These are phyloP conservation scores for Athalia rosae DNA, from an alignment of 2,888 invertebrate genomes.

Conservation along the genomic window DNA sequence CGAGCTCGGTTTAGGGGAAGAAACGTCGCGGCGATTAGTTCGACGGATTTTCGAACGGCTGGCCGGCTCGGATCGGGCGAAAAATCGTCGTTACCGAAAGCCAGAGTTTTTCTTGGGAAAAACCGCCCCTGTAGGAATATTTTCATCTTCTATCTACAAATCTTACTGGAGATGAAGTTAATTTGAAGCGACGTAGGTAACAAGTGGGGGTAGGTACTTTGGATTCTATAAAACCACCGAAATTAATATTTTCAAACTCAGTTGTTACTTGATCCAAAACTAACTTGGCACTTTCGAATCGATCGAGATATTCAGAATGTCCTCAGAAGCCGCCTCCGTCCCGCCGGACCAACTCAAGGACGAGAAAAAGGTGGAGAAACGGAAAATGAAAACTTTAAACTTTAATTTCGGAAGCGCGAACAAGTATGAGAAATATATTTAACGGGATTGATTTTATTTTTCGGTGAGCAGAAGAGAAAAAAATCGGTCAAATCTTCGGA, in stretches of 20 bases:
- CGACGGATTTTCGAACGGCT: too few species aligned
- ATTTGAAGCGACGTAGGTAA: conserved; percentile 5
- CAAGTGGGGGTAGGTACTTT: conserved; percentile 36
- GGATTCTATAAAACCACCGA: conserved; percentile 32
- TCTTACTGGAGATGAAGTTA: conserved; percentile 25
- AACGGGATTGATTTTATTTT: background rate
- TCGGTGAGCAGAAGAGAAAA: conserved; percentile 47
- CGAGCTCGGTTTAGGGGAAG: background rate
- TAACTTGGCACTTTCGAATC: background rate
- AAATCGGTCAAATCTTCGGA: conserved; percentile 45
- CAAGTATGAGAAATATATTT: too few species aligned
- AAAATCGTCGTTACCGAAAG: background rate
- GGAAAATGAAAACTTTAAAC: background rate
- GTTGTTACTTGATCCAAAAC: conserved; percentile 3
- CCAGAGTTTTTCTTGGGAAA: background rate
- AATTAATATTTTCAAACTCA: conserved; percentile 17
- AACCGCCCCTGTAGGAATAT: conserved; percentile 38
- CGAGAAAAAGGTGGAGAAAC: conserved; percentile 15
- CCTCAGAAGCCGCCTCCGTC: background rate
- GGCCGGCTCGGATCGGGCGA: too few species aligned
- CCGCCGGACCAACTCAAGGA: conserved; percentile 11
- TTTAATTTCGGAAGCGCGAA: too few species aligned
- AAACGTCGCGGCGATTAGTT: background rate
- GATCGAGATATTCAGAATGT: conserved; percentile 3
- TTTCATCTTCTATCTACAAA: conserved; percentile 39